A percentile compares a stretch with the other conserved stretches of the same genome.
Evolutionary conservation across 2,797 vertebrate species (phyloP).

Genomic region (Hemitrygon akajei): DNA sequence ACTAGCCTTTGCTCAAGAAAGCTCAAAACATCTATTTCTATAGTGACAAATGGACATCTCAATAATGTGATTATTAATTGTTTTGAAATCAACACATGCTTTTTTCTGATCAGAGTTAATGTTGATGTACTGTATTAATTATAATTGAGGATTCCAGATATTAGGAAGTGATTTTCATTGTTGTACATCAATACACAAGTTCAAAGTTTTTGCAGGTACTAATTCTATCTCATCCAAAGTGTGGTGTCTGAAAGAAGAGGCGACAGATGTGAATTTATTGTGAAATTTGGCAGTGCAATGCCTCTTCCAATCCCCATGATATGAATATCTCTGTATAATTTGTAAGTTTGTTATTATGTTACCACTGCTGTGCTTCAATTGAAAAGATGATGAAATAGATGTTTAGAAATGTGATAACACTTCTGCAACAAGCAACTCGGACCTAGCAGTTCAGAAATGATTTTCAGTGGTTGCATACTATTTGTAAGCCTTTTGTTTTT

Average conservation of each 20-base stretch:
- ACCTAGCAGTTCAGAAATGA: not conserved
- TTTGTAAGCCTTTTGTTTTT: not conserved
- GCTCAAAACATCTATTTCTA: not conserved
- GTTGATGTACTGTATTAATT: conserved; percentile 33
- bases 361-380: conserved; percentile 5
- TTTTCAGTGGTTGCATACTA: not conserved
- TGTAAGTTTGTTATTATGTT: conserved; percentile 13
- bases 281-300: conserved; percentile 13
- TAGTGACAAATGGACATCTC: not conserved
- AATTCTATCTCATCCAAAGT: conserved; percentile 16
- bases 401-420: not conserved
- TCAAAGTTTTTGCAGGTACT: conserved; percentile 30
- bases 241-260: conserved; percentile 19
- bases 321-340: conserved; percentile 21
- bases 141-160: conserved; percentile 22
- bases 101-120: conserved; percentile 11
- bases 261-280: conserved; percentile 22
- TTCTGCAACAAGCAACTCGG: not conserved
- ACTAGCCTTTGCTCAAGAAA: not conserved
- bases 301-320: not conserved
- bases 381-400: not conserved
- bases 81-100: conserved; percentile 34
- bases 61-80: conserved; percentile 5
- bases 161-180: conserved; percentile 34
- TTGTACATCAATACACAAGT: conserved; percentile 27